Base-by-base conservation (phyloP, 2,888 invertebrate species). In the Prosapia bicincta region DNA sequence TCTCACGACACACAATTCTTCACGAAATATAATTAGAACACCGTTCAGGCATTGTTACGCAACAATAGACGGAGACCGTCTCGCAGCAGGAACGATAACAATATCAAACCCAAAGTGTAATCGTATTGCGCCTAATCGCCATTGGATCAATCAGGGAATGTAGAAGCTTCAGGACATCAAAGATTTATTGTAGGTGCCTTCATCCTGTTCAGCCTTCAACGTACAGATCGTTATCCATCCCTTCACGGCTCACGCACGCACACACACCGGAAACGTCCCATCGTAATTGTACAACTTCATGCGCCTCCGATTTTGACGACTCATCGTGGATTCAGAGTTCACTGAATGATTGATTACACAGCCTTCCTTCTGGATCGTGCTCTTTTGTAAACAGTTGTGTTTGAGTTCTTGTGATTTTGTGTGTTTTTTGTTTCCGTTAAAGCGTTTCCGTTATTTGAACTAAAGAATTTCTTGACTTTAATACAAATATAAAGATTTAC, bases 151-250 rank as follows among this genome's bases (percentile, higher is more conserved):
- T 54, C 54, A n/a, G 54, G 13, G n/a, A n/a, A n/a, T n/a, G n/a
- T n/a, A 9, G 9, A 6, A 6, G 54, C 54, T 54, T 54, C 20
- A 54, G 54, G 54, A 54, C 54, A 54, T 54, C 54, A n/a, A 9
- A 54, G 54, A 54, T 54, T 54, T 54, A 54, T 54, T 54, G 54
- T 54, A 20, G 54, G 54, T 30, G 69, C 74, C 69, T 74, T 69
- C 69, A 43, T 69, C 69, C 24, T 24, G 23, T 43, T 26, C 74
- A 69, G 26, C 74, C 74, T 74, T 74, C 69, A 74, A 54, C 54
- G n/a, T 54, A 5, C 26, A 43, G 73, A 73, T 73, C 73, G 73
- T 73, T 73, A 73, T 69, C 73, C 54, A 54, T 30, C 32, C 66
- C 72, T 32, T 23, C 72, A 54, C 13, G 26, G n/a, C n/a, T 1